These are phyloP conservation scores for Polylopha cassiicola DNA, from an alignment of 2,888 invertebrate genomes.

Conservation along the genomic window DNA sequence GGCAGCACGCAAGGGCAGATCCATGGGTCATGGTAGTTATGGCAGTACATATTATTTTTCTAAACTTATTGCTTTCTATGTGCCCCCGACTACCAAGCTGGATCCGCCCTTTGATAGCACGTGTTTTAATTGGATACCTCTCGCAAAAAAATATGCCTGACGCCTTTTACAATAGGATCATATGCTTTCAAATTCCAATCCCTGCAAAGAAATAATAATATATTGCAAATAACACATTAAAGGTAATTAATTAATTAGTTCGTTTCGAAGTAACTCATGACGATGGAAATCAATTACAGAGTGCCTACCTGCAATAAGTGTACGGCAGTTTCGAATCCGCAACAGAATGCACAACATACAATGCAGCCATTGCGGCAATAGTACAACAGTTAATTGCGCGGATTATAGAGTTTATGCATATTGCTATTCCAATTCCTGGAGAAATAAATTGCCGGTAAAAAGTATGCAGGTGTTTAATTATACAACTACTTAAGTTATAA, in stretches of 20 bases:
- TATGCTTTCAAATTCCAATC: slow-evolving; percentile 48
- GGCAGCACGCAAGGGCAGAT: too few species aligned
- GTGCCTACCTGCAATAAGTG: slow-evolving; percentile 57
- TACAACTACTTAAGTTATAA: too few species aligned
- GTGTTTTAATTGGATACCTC: slow-evolving; percentile 31
- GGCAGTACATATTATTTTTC: too few species aligned
- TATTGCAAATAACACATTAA: too few species aligned
- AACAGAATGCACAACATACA: slow-evolving; percentile 50
- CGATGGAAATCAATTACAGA: slow-evolving; percentile 24
- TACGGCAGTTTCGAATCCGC: slow-evolving; percentile 53
- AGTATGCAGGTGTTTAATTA: too few species aligned
- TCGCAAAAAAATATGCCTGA: slow-evolving; percentile 28
- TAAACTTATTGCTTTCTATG: background rate
- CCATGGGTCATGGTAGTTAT: too few species aligned
- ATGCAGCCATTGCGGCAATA: slow-evolving; percentile 51
- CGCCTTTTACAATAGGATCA: slow-evolving; percentile 38
- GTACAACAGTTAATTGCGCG: slow-evolving; percentile 55
- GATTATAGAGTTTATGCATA: slow-evolving; percentile 60
- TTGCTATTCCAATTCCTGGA: slow-evolving; percentile 63
- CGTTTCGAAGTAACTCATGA: too few species aligned
- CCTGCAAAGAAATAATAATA: slow-evolving; percentile 35
- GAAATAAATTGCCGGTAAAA: background rate
- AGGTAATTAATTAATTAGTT: too few species aligned
- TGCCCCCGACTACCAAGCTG: too few species aligned
- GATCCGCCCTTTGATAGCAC: too few species aligned